Conservation (phyloP, 2,113 vertebrate genomes). For the Crotalus helleri region DNA sequence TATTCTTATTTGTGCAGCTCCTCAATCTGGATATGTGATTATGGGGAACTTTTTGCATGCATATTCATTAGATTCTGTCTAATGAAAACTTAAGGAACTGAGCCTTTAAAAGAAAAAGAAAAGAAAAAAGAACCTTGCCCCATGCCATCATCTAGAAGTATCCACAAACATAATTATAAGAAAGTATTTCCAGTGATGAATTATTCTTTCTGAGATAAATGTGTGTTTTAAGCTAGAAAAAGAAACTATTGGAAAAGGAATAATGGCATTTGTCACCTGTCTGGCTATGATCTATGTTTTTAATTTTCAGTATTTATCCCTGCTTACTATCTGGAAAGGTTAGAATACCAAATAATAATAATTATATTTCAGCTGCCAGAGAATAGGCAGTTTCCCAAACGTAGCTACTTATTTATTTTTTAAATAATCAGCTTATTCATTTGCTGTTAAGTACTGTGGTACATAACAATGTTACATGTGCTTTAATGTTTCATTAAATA, state of each 20-base stretch:
- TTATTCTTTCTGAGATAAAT: not conserved
- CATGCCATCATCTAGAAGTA: not conserved
- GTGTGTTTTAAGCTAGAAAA: conserved; percentile 18
- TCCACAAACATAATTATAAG: not conserved
- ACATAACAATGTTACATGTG: not conserved
- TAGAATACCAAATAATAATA: conserved; percentile 56
- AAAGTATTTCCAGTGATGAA: not conserved
- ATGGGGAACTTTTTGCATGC: not conserved
- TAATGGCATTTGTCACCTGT: conserved; percentile 30
- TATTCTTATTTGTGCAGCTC: not conserved
- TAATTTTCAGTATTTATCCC: conserved; percentile 51
- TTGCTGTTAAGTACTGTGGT: not conserved
- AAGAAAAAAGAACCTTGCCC: not conserved
- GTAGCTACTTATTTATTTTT: conserved; percentile 38
- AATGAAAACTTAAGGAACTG: not conserved
- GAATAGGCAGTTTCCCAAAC: conserved; percentile 32
- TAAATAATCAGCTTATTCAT: conserved; percentile 41
- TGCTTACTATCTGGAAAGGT: conserved; percentile 49
- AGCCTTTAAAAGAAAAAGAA: not conserved
- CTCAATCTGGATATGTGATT: not conserved
- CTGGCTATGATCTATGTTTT: conserved; percentile 47
- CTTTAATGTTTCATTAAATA: not conserved
- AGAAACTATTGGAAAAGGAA: conserved; percentile 12
- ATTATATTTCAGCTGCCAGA: conserved; percentile 45
- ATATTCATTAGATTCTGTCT: not conserved